Evolutionary conservation across 2,888 invertebrate genomes (phyloP).

Genomic region (Chrysolina americana): DNA sequence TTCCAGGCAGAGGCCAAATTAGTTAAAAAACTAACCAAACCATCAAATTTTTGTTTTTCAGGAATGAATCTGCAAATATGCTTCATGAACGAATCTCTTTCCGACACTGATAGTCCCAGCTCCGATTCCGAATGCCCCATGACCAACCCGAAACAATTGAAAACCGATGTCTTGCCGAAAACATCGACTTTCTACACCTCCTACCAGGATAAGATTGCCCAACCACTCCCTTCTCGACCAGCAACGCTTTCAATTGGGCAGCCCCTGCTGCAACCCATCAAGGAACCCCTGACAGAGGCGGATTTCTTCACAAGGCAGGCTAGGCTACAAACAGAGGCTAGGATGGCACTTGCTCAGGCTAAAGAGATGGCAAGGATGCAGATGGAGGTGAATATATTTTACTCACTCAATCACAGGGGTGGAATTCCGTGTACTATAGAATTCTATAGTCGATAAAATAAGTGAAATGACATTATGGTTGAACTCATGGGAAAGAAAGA

Average conservation of each 20-base stretch:
- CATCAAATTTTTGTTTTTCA: slow-evolving; percentile 64
- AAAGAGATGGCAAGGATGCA: slow-evolving; percentile 94
- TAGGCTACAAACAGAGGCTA: slow-evolving; percentile 87
- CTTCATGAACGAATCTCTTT: slow-evolving; percentile 94
- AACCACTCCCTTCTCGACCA: slow-evolving; percentile 54
- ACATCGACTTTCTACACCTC: slow-evolving; percentile 32
- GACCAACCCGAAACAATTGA: slow-evolving; percentile 65
- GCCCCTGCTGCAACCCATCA: slow-evolving; percentile 70
- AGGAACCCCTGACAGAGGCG: slow-evolving; percentile 74
- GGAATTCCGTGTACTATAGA: too few species aligned
- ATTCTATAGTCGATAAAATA: too few species aligned
- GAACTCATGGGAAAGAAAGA: too few species aligned
- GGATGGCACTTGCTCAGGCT: slow-evolving; percentile 90
- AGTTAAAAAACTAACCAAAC: background rate
- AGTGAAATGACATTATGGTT: too few species aligned
- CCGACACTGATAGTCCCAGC: slow-evolving; percentile 85
- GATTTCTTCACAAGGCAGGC: slow-evolving; percentile 88
- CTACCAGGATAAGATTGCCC: slow-evolving; percentile 31
- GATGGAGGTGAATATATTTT: slow-evolving; percentile 78
- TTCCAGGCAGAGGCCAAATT: background rate
- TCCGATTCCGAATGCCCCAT: slow-evolving; percentile 78
- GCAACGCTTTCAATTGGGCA: slow-evolving; percentile 68
- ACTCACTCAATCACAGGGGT: background rate
- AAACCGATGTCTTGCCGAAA: slow-evolving; percentile 41
- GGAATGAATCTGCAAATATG: slow-evolving; percentile 96